Evolutionary conservation across 2,113 vertebrate genomes (phyloP), one percentile per base, ranked within the genome.

Genomic region (Vimba vimba): DNA sequence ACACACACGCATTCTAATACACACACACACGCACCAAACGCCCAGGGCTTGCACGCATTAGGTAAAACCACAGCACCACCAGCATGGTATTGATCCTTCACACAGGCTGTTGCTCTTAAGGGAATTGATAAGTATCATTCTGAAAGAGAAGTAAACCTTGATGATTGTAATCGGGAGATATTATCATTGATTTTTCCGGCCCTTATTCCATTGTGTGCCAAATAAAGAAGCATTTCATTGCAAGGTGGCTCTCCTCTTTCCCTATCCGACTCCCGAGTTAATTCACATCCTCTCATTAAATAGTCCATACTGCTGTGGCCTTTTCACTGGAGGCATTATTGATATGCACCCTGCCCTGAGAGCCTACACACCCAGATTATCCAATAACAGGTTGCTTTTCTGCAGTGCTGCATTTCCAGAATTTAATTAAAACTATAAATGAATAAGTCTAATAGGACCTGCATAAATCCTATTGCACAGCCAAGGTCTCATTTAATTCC

Each of bases 161-260:
- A 88, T 88, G 86, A 91, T 89, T 90, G 86, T 86, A 86, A 91
- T 89, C 77, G 81, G 83, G 86, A 89, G 89, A 88, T 87, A 88
- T 86, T 85, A 84, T 84, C 85, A 89, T 90, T 83, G 89, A 90
- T 91, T 88, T 83, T 79, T 57, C 43, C 4, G 15, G 79, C 66
- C 74, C 36, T 88, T 87, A 84, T 86, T 86, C 86, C 87, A 87
- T 88, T 86, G 71, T 83, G 86, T 59, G 66, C 78, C 86, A 87
- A 87, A 89, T 84, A 91, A 87, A 88, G 86, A 64, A 86, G 55
- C 73, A 77, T 83, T 89, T 79, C 80, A 73, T 86, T 82, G 69
- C 83, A 83, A 50, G 66, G 81, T 76, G 85, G 52, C 68, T 62
- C 82, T 79, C 52, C 47, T 52, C 55, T 76, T 64, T 43, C 36